Evolutionary conservation across 2,113 vertebrate species (phyloP), one percentile per base, ranked within the genome.

Genomic region (Coptodon bakossiorum): DNA sequence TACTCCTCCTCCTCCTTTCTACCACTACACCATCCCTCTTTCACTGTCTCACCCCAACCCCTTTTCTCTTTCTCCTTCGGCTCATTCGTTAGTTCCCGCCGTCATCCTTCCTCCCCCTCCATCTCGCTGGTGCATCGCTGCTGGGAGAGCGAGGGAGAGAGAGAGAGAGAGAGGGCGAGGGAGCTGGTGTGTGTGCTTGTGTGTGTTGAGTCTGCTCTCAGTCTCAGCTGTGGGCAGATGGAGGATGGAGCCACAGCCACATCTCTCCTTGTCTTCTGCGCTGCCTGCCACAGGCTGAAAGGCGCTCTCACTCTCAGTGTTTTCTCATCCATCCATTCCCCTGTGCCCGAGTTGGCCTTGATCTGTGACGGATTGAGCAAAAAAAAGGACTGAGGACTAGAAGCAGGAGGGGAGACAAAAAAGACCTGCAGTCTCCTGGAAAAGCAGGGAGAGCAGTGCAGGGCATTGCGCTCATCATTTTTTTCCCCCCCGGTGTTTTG

Each of bases 91-190:
- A 86, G 90, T 88, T 94, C 85, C 84, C 82, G 38, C 89, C 88
- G 83, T 92, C 91, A 86, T 92, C 85, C 94, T 95, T 94, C 95
- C 92, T 91, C 90, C 92, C 88, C 96, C 97, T 96, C 97, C 86
- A 92, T 94, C 94, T 91, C 89, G 94, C 96, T 97, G 96, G 98
- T 97, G 97, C 96, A 95, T 95, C 94, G 96, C 95, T 96, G 96
- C 97, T 97, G 97, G 96, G 90, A 92, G 93, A 91, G 90, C 84
- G 31, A 91, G 82, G 38, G 89, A 76, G 85, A 87, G 83, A 63
- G 84, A 80, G 84, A 80, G 86, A 52, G 76, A 22, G 80, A n/a
- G 87, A 71, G 56, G 7, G 76, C 40, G 73, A 7, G 88, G 27
- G 92, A 22, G 91, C 10, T 81, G 2, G 80, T 4, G 94, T 36